Percentiles rank a stretch among this genome's conserved stretches.
Evolutionary conservation across 2,797 vertebrate species (phyloP).

Genomic region (Phaenicophaeus curvirostris): DNA sequence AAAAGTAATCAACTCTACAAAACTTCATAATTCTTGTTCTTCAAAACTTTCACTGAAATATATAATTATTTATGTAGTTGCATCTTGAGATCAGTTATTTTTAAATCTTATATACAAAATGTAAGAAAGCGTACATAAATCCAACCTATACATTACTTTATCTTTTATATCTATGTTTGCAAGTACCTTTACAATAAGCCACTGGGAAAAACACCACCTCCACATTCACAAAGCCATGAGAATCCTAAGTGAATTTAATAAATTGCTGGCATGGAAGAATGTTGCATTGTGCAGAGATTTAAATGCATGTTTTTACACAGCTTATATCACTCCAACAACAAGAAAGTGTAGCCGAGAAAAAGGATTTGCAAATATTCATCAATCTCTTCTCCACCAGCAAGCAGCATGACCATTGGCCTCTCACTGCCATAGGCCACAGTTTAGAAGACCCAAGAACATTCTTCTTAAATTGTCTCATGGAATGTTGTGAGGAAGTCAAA

Average conservation of each 20-base stretch:
- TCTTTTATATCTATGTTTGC: background rate
- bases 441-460: background rate
- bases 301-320: background rate
- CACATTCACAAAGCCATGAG: background rate
- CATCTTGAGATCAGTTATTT: background rate
- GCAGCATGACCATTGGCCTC: background rate
- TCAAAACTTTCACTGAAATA: background rate
- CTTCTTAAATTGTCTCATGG: background rate
- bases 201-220: background rate
- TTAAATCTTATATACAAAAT: rapidly evolving
- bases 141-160: background rate
- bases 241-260: background rate
- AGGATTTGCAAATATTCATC: background rate
- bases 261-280: background rate
- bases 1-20: background rate
- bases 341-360: background rate
- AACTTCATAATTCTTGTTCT: background rate
- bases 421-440: background rate
- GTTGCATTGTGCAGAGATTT: background rate
- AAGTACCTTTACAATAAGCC: background rate
- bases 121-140: background rate
- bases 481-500: background rate
- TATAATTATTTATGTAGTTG: background rate
- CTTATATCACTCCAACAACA: background rate
- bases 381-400: background rate